Evolutionary conservation across 2,797 vertebrate species (phyloP), one percentile per base, ranked within the genome.

Genomic region (Ceyx erithaca): DNA sequence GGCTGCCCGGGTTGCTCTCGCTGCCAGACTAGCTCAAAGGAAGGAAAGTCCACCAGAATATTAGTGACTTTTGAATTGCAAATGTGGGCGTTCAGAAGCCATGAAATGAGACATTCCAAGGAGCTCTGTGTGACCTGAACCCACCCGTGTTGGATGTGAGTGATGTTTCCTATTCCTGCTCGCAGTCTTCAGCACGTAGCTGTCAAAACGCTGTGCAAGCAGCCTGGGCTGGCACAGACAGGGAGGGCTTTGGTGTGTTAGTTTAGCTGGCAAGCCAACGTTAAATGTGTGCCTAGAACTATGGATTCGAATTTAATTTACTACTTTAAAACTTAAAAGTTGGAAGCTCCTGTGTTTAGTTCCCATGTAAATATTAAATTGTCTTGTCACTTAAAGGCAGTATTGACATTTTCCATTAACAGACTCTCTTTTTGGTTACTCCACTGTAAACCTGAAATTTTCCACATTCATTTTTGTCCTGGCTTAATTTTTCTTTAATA

Each of bases 101-200:
- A 82, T 77, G 67, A 87, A 89, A 87, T 66, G 79, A 89, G 89
- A 92, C 48, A 70, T 72, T 67, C 76, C 8, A 18, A 16, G 64
- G 75, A 3, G 1, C 59, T 81, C 79, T 57, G 55, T 79, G 68
- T 48, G 76, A 87, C 59, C 30, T 20, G 63, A 84, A 76, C 69
- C 51, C 63, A 62, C 48, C 35, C 33, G 1, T 82, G 78, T 48
- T 89, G 91, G 84, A 90, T 81, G 89, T 6, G 52, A 93, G 40
- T 9, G 48, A 75, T 48, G 48, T 92, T 81, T 92, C 63, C 86
- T 62, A 35, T 72, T 59, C 62, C 66, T 84, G 35, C 57, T 89
- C 46, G 28, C 55, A 76, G 46, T 64, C 62, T 35, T 78, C 63
- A 57, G 54, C 33, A 33, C 10, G 0, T 43, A 31, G 49, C 54